These are phyloP conservation scores for Diacarnus erythraeanus DNA, from an alignment of 37 sponge, comb jelly and placozoan species.

Conservation along the genomic window DNA sequence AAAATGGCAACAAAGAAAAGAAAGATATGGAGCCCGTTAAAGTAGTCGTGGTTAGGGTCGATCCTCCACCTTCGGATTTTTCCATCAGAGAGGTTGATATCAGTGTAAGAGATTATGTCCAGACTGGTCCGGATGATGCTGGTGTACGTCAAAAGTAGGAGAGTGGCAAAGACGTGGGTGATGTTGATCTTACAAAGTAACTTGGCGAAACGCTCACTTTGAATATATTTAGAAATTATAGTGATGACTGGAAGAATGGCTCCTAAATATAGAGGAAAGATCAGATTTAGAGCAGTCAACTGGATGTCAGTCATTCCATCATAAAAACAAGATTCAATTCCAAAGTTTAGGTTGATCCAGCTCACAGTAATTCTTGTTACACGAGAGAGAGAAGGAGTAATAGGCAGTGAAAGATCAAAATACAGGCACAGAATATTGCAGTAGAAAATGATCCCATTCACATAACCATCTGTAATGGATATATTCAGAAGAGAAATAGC, in stretches of 20 bases:
- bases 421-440: constrained; percentile 11
- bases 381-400: not conserved
- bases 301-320: constrained; percentile 23
- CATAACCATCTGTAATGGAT: constrained; percentile 26
- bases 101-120: not conserved
- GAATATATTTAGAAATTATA: not conserved
- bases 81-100: not conserved
- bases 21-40: constrained; percentile 8
- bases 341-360: constrained; percentile 42
- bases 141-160: constrained; percentile 32
- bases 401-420: not conserved
- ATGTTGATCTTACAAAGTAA: constrained; percentile 5
- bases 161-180: constrained; percentile 29
- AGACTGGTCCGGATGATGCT: constrained; percentile 14
- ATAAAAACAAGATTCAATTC: constrained; percentile 47
- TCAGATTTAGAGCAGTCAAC: not conserved
- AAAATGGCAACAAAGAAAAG: constrained; percentile 10
- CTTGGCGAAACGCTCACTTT: not conserved
- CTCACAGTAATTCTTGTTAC: not conserved
- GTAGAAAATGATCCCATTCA: constrained; percentile 50
- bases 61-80: constrained; percentile 1
- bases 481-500: constrained; percentile 2
- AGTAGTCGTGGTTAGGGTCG: constrained; percentile 20
- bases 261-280: constrained; percentile 37
- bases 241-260: constrained; percentile 12